Evolutionary conservation across 2,888 invertebrate genomes (phyloP), one percentile per base, ranked within the genome.

Genomic region (Fissipunctia ypsillon): DNA sequence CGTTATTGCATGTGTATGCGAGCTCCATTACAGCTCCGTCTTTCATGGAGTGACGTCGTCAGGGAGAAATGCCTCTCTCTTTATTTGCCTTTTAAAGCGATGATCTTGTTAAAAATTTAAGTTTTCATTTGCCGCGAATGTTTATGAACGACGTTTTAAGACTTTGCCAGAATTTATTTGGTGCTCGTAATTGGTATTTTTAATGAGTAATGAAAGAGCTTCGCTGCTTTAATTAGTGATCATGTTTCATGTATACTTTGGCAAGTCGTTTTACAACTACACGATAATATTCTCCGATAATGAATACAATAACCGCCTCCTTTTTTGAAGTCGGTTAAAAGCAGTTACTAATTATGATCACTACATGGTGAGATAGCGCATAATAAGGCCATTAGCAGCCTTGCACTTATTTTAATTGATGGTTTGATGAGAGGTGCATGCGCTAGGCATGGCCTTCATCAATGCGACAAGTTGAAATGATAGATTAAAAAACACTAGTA

Each of bases 1-100:
- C 75, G 73, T 85, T 85, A 89, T 89, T 89, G 86, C 86, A 90
- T 90, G 87, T 81, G 67, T 82, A 76, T 75, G 68, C 60, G 45
- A 77, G 56, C 66, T 80, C 71, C 73, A 78, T 76, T 65, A 74
- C 52, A 64, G 57, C 54, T 67, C 63, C 61, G 76, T n/a, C 28
- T 50, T 59, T 59, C 22, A 38, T 68, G 31, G 31, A 19, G 31
- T 31, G 28, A 64, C 38, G 54, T 43, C 52, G 22, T 25, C 16
- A 31, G 35, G 2, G 22, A 60, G 38, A 35, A 56, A 65, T 61
- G n/a, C 45, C 64, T 45, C 57, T 48, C 41, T 22, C 22, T 41
- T 67, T 19, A 67, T 60, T 57, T 54, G 28, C 65, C 43, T 67
- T 74, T 25, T 56, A 19, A 45, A 52, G 63, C 65, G 38, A 45